Conservation (phyloP, 2,113 vertebrate species). For the Theropithecus gelada region DNA sequence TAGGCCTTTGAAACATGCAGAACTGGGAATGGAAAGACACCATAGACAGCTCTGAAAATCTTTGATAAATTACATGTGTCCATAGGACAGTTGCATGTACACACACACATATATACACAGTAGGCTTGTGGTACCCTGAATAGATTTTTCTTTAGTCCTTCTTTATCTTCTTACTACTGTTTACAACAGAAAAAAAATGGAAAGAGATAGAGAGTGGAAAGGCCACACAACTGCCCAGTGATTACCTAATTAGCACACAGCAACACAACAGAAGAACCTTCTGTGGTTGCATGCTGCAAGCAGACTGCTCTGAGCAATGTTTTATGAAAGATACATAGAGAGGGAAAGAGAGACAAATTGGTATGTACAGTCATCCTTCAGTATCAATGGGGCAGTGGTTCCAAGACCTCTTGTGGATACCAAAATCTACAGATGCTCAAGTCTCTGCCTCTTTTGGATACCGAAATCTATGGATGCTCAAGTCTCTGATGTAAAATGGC, state of each 20-base stretch:
- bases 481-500: background rate
- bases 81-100: background rate
- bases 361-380: background rate
- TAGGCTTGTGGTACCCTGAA: background rate
- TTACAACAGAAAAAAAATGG: background rate
- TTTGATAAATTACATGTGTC: background rate
- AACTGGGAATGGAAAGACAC: background rate
- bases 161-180: background rate
- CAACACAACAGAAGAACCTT: background rate
- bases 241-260: background rate
- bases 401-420: background rate
- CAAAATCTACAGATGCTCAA: background rate
- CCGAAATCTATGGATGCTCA: background rate
- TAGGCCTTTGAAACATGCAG: background rate
- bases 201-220: background rate
- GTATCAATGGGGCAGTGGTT: background rate
- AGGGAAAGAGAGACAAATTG: background rate
- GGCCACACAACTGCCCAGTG: too few species aligned
- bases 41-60: background rate
- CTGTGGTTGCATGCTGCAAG: rapidly evolving
- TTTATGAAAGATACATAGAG: background rate
- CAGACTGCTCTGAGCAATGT: background rate
- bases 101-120: background rate
- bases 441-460: background rate
- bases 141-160: background rate